A percentile compares a stretch with the other conserved stretches of the same genome.
Evolutionary conservation across 2,888 invertebrate species (phyloP).

Genomic region (Drosophila ezoana): DNA sequence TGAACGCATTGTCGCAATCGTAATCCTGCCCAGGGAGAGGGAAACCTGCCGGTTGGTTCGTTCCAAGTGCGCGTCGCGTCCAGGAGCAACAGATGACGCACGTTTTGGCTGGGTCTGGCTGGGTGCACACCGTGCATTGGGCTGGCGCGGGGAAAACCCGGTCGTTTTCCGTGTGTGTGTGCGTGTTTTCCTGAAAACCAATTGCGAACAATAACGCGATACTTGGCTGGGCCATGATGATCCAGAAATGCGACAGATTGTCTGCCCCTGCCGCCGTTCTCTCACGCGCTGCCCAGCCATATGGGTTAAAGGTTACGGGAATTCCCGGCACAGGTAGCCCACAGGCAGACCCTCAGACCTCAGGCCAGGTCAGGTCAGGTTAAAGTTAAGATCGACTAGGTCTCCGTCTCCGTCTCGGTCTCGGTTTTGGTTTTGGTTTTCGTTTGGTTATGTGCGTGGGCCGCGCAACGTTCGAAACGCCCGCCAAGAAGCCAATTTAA

Average conservation of each 20-base stretch:
- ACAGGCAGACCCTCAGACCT: conserved; percentile 43
- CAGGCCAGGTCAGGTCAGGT: conserved; percentile 12
- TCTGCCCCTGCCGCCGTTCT: background rate
- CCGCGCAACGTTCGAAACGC: conserved; percentile 46
- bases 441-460: background rate
- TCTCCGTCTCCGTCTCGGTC: background rate
- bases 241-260: conserved; percentile 48
- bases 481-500: conserved; percentile 82
- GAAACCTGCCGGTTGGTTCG: background rate
- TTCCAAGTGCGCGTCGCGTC: conserved; percentile 17
- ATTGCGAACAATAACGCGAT: conserved; percentile 43
- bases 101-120: conserved; percentile 14
- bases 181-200: conserved; percentile 50
- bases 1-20: conserved; percentile 30
- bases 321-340: conserved; percentile 54
- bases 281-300: conserved; percentile 37
- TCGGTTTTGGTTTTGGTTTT: conserved; percentile 2
- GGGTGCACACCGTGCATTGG: background rate
- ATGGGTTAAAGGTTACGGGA: conserved; percentile 67
- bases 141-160: conserved; percentile 50
- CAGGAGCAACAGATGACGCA: conserved; percentile 62
- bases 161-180: conserved; percentile 7
- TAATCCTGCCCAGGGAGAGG: conserved; percentile 42
- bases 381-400: conserved; percentile 8
- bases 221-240: conserved; percentile 38